Evolutionary conservation across 2,797 vertebrate species (phyloP), one percentile per base, ranked within the genome.

Genomic region (Muscicapa comitata): DNA sequence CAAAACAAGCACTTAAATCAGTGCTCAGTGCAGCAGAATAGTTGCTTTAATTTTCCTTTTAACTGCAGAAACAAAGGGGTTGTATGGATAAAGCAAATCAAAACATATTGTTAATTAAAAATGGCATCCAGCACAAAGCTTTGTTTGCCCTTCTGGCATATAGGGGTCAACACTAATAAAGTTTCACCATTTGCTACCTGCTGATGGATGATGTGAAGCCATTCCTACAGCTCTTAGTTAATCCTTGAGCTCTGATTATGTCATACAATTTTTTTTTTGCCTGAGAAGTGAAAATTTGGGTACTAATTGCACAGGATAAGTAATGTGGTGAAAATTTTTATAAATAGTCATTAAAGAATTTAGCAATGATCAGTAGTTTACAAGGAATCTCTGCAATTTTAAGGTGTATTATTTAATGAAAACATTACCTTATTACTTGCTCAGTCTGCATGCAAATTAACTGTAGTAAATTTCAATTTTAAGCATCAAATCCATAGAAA

Each of bases 101-200:
- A 92, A 94, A 83, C 3, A 13, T 70, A 29, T 17, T 63, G 5
- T 68, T 92, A 91, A 95, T 91, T 93, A 87, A 94, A 86, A 71
- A 74, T 63, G 9, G n/a, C 19, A 63, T 63, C 40, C 73, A 75
- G 24, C 33, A 55, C 51, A 71, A 87, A 77, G 13, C 13, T 89
- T 95, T 86, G 21, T 83, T 95, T 17, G 2, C 53, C 45, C 25
- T 90, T 17, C 72, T 68, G 85, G 25, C 17, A 7, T 83, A 5
- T 17, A 82, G 12, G 20, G 81, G 71, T 85, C 86, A 92, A 79
- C 6, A 61, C 5, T 94, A 80, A 82, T 89, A 51, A 89, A 38
- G 10, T 73, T 90, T 91, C 38, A 76, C 20, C 65, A 65, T 63
- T 91, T 91, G 7, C n/a, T 83, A 31, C 11, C 21, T 94, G 94